Evolutionary conservation across 2,797 vertebrate genomes (phyloP).

Genomic region (Cichlasoma orientale): DNA sequence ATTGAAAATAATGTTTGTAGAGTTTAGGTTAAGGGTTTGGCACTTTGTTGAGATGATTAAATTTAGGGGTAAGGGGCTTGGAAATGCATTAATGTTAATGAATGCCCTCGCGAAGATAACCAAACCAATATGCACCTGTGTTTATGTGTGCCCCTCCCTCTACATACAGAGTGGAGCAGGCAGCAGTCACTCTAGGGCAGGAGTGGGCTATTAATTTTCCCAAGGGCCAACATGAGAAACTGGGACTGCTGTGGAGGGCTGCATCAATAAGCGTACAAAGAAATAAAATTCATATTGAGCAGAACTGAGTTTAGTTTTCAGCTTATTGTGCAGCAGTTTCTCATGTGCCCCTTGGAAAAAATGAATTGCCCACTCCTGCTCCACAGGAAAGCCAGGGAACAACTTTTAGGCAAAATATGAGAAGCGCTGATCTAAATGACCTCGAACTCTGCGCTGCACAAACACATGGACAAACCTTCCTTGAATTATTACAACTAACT

Average conservation of each 20-base stretch:
- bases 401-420: rapidly evolving
- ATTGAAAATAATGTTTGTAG: not conserved
- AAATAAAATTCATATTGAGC: no score
- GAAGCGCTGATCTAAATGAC: not conserved
- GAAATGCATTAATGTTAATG: rapidly evolving
- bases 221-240: not conserved
- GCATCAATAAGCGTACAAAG: not conserved
- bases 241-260: not conserved
- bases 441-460: not conserved
- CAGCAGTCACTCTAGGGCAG: not conserved
- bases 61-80: not conserved
- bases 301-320: no score
- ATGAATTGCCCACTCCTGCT: not conserved
- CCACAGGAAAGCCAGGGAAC: not conserved
- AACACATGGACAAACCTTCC: not conserved
- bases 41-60: not conserved
- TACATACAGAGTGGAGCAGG: not conserved
- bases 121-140: not conserved
- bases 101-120: not conserved
- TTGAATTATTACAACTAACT: slow-evolving; percentile 5
- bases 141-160: not conserved
- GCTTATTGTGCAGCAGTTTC: not conserved
- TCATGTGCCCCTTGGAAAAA: not conserved
- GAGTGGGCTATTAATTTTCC: not conserved
- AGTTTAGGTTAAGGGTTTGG: not conserved